Evolutionary conservation across 2,113 vertebrate genomes (phyloP).

Genomic region (Sorex araneus): DNA sequence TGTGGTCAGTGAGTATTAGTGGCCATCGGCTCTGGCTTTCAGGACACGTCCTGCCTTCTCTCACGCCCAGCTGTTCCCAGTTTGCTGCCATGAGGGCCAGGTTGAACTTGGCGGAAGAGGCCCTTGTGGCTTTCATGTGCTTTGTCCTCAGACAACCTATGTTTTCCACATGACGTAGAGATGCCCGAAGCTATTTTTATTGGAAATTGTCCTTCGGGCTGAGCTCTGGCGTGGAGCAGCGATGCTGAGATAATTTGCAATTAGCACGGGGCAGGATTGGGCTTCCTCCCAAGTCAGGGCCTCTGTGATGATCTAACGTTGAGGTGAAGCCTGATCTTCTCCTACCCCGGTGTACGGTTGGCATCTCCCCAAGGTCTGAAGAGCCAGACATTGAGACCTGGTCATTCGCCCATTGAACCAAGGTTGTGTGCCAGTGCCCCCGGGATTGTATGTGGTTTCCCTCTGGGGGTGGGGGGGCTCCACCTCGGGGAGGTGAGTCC

Average conservation of each 20-base stretch:
- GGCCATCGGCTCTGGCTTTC: background rate
- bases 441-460: background rate
- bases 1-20: background rate
- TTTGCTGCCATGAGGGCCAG: slow-evolving; percentile 19
- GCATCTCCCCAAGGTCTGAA: background rate
- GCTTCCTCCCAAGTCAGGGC: slow-evolving; percentile 7
- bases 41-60: background rate
- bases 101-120: background rate
- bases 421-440: background rate
- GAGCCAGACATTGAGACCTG: background rate
- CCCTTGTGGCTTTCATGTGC: background rate
- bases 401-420: background rate
- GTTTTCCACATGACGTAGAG: background rate
- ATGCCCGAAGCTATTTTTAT: slow-evolving; percentile 7
- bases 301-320: background rate
- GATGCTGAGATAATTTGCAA: slow-evolving; percentile 7
- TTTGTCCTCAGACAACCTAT: slow-evolving; percentile 43
- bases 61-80: background rate
- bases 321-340: background rate
- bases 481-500: background rate
- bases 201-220: background rate
- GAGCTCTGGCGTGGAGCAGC: background rate
- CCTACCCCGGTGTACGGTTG: background rate
- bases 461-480: background rate
- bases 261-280: background rate